These are phyloP conservation scores for Dendrolimus kikuchii DNA, from an alignment of 1,140 invertebrate species.

Conservation along the genomic window DNA sequence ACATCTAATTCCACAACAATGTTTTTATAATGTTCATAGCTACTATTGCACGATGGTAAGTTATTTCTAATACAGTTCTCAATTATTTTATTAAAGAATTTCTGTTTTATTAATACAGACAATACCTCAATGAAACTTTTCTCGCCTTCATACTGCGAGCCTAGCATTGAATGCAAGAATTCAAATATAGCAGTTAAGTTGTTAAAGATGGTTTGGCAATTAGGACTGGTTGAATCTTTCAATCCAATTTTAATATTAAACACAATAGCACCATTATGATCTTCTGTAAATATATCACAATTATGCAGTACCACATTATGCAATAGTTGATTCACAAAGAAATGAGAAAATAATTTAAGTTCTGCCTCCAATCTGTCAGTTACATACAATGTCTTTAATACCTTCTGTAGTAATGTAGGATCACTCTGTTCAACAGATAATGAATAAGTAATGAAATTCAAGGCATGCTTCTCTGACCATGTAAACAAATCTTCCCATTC, in stretches of 20 bases:
- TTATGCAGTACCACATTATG: constrained; percentile 53
- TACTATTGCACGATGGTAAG: constrained; percentile 51
- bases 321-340: constrained; percentile 50
- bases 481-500: constrained; percentile 60
- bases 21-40: constrained; percentile 50
- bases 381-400: constrained; percentile 47
- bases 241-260: constrained; percentile 60
- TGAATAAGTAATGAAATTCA: constrained; percentile 44
- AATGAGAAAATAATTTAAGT: constrained; percentile 48
- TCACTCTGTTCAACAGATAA: constrained; percentile 56
- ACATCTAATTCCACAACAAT: constrained; percentile 55
- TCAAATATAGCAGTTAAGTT: constrained; percentile 64
- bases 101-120: constrained; percentile 37
- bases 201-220: constrained; percentile 56
- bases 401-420: constrained; percentile 36
- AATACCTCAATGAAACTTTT: constrained; percentile 52
- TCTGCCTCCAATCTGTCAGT: constrained; percentile 48
- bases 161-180: constrained; percentile 55
- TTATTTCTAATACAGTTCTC: constrained; percentile 54
- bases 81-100: constrained; percentile 58
- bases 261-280: constrained; percentile 45
- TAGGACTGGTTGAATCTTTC: constrained; percentile 41
- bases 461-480: constrained; percentile 46
- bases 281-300: constrained; percentile 62
- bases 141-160: constrained; percentile 42